Evolutionary conservation across 2,888 invertebrate species (phyloP).

Genomic region (Sesia apiformis): DNA sequence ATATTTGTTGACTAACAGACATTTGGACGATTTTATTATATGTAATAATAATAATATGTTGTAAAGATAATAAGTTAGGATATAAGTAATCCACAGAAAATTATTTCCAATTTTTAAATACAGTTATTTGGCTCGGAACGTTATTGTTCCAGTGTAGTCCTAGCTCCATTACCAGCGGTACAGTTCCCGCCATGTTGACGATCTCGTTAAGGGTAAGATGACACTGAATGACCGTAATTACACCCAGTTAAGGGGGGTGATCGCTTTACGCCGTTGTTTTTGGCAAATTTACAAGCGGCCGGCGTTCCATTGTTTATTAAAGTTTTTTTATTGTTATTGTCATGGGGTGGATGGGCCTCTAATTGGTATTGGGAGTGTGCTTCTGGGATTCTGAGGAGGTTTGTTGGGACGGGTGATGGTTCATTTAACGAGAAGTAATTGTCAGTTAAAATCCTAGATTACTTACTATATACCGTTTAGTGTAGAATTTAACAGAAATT

Average conservation of each 20-base stretch:
- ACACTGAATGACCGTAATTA: slow-evolving; percentile 68
- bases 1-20: too few species aligned
- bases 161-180: slow-evolving; percentile 14
- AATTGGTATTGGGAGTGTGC: too few species aligned
- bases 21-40: too few species aligned
- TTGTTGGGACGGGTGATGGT: too few species aligned
- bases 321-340: slow-evolving; percentile 58
- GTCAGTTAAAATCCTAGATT: too few species aligned
- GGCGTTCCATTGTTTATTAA: slow-evolving; percentile 57
- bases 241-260: slow-evolving; percentile 54
- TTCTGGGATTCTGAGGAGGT: too few species aligned
- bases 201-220: slow-evolving; percentile 60
- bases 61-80: too few species aligned
- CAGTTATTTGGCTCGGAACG: background rate
- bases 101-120: background rate
- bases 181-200: slow-evolving; percentile 33
- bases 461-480: too few species aligned
- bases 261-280: slow-evolving; percentile 38
- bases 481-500: too few species aligned
- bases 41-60: too few species aligned
- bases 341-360: slow-evolving; percentile 8
- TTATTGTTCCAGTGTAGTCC: slow-evolving; percentile 20
- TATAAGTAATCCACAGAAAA: too few species aligned
- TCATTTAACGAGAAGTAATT: too few species aligned
- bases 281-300: slow-evolving; percentile 49